Evolutionary conservation across 2,797 vertebrate genomes (phyloP), one percentile per base, ranked within the genome.

Genomic region (Brotula barbata): DNA sequence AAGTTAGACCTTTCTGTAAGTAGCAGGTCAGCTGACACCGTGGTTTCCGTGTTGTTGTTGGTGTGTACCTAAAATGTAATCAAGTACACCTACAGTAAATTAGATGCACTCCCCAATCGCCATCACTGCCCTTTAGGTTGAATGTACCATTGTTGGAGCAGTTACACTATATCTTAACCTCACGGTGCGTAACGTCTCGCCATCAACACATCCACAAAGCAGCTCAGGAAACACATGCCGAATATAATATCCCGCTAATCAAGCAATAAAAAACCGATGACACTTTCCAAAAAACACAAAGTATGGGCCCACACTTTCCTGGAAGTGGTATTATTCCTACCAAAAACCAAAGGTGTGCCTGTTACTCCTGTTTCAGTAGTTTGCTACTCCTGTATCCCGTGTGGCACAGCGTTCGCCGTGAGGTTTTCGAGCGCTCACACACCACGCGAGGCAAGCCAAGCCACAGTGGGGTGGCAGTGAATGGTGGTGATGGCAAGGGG

Each of bases 381-480:
- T 47, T 33, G 65, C 59, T 46, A 25, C 46, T 57, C 25, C 50
- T 23, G 16, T 62, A 1, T 70, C 42, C 49, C 36, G 44, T 55
- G 60, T 49, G 63, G 66, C 58, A 37, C 19, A 40, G 11, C 45
- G 58, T 71, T 40, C 58, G 59, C 60, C 5, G 11, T 54, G 62
- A 75, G 54, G 63, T 49, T 78, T 54, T 54, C 4, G 7, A 58
- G 46, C 49, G 15, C 20, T 70, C 59, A 46, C 47, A 58, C 60
- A 53, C 23, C 25, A 42, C 1, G 1, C 36, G 11, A 37, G 41
- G 8, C 40, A 2, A 21, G 72, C 72, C 72, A 75, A 72, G 58
- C 84, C 77, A 33, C 75, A 72, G 33, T 17, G 25, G 51, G 64
- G 73, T 67, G 68, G 71, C 55, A 59, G 23, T 33, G 50, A 56